These are phyloP conservation scores for Pagrus major DNA, from an alignment of 2,113 vertebrate species.

Conservation along the genomic window DNA sequence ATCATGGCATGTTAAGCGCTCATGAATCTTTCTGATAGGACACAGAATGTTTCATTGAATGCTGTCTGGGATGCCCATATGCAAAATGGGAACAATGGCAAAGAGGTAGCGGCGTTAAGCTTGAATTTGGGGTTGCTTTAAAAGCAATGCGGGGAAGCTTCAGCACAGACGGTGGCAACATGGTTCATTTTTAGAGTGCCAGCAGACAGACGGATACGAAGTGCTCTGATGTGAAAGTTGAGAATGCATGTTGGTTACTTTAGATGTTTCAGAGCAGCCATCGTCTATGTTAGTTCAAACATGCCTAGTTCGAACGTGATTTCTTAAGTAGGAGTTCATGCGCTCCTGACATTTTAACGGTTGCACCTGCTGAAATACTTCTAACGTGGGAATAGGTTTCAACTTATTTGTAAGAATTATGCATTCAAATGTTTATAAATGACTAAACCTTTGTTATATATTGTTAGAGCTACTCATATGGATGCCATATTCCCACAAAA, in stretches of 20 bases:
- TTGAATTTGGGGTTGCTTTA: conserved; percentile 32
- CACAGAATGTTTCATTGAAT: conserved; percentile 1
- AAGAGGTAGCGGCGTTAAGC: conserved; percentile 5
- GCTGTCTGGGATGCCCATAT: conserved; percentile 2
- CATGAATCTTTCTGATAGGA: conserved; percentile 12
- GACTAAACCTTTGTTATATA: too few species aligned
- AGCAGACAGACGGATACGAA: conserved; percentile 6
- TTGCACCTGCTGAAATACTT: too few species aligned
- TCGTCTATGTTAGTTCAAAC: too few species aligned
- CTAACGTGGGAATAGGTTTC: too few species aligned
- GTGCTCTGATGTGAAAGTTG: not conserved
- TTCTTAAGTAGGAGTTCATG: too few species aligned
- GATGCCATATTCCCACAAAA: too few species aligned
- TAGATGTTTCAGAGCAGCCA: not conserved
- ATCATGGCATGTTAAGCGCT: conserved; percentile 36
- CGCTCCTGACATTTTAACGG: too few species aligned
- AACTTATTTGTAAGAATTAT: too few species aligned
- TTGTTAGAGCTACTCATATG: too few species aligned
- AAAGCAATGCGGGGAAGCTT: conserved; percentile 11
- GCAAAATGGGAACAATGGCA: conserved; percentile 15
- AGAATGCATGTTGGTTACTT: not conserved
- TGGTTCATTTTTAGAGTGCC: not conserved
- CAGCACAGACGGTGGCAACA: not conserved
- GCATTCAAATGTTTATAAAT: too few species aligned
- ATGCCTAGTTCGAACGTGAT: too few species aligned